These are phyloP conservation scores for Rhagologus leucostigma DNA, from an alignment of 2,113 vertebrate genomes.

Conservation along the genomic window DNA sequence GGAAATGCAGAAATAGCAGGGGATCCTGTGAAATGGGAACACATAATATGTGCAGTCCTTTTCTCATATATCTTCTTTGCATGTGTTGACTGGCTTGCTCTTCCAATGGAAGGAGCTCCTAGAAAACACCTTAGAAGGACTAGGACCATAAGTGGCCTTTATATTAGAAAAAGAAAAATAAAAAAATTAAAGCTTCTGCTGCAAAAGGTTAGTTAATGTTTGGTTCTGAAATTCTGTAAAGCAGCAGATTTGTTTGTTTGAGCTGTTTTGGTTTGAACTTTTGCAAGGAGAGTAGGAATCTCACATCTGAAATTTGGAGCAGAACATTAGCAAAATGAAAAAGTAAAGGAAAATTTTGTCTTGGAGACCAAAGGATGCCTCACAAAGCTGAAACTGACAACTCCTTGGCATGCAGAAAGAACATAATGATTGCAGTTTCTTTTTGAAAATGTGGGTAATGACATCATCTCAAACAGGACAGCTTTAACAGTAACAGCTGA, in stretches of 20 bases:
- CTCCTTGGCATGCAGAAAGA: background rate
- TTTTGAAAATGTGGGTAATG: background rate
- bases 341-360: background rate
- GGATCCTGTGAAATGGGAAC: background rate
- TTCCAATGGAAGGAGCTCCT: background rate
- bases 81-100: background rate
- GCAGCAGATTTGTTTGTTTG: background rate
- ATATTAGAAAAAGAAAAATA: background rate
- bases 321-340: background rate
- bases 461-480: background rate
- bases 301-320: background rate
- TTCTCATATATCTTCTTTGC: background rate
- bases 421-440: background rate
- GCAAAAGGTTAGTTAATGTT: background rate
- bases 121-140: background rate
- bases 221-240: background rate
- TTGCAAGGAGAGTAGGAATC: background rate
- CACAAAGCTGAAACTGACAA: background rate
- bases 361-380: background rate
- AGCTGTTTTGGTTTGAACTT: background rate
- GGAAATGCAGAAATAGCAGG: background rate
- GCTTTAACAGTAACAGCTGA: background rate
- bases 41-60: background rate
- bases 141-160: background rate
- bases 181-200: background rate